phyloP scores from a whole-genome alignment of 2,888 invertebrate genomes.

The Geophilus truncorum region DNA sequence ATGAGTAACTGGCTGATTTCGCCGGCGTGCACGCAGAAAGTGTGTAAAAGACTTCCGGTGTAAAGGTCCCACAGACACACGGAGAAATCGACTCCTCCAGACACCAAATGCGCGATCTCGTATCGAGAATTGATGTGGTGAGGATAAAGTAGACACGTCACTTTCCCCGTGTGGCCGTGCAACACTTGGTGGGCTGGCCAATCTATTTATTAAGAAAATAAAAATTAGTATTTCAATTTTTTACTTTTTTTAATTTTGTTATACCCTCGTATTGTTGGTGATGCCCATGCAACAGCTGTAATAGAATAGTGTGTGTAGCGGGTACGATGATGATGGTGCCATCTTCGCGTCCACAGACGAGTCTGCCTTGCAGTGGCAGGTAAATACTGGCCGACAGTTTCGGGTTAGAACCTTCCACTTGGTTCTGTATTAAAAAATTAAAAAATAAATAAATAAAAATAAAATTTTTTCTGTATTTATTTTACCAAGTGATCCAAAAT shows the following conservation, averaged over 20 bases:
- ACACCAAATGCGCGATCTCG: conserved; percentile 81
- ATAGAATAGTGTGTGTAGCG: conserved; percentile 89
- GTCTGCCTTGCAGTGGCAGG: conserved; percentile 82
- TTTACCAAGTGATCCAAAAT: conserved; percentile 78
- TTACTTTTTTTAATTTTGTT: background rate
- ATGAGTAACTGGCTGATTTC: conserved; percentile 91
- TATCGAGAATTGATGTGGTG: conserved; percentile 79
- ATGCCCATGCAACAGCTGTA: conserved; percentile 79
- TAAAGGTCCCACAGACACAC: conserved; percentile 95
- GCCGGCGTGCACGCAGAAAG: conserved; percentile 97
- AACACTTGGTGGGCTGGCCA: conserved; percentile 86
- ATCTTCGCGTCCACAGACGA: conserved; percentile 92
- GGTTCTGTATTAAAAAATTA: conserved; percentile 31
- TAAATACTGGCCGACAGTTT: conserved; percentile 91
- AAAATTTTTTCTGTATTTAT: conserved; percentile 36
- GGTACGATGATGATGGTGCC: conserved; percentile 94
- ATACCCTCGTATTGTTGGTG: conserved; percentile 74
- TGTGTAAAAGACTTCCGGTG: conserved; percentile 78
- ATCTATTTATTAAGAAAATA: conserved; percentile 54
- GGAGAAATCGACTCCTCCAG: conserved; percentile 96
- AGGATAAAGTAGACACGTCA: conserved; percentile 92
- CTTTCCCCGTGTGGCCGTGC: conserved; percentile 83
- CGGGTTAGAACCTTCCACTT: conserved; percentile 48
- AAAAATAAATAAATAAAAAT: background rate
- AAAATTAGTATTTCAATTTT: background rate